Evolutionary conservation across 2,797 vertebrate species (phyloP).

Genomic region (Clarias fuscus): DNA sequence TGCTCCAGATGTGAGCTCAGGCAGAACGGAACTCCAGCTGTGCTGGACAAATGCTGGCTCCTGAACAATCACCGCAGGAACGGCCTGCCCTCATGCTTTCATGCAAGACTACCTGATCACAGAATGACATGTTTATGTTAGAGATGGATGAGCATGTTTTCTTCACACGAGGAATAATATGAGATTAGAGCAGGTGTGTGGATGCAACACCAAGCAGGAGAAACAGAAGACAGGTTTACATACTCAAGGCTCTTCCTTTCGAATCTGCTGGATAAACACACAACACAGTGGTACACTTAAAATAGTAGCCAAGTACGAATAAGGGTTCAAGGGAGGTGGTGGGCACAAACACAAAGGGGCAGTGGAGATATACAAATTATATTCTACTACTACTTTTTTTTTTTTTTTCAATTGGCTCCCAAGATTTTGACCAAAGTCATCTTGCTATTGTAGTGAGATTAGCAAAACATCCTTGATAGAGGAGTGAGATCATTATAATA

Average conservation of each 20-base stretch:
- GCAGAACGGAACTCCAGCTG: slow-evolving; percentile 28
- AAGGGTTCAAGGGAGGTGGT: background rate
- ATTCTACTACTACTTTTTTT: too few relatives aligned
- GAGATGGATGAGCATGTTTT: slow-evolving; percentile 24
- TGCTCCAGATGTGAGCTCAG: slow-evolving; percentile 26
- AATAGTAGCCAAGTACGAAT: background rate
- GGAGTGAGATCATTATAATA: background rate
- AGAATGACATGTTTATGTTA: slow-evolving; percentile 25
- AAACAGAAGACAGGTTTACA: background rate
- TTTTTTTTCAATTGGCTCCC: background rate
- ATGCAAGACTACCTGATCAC: slow-evolving; percentile 30
- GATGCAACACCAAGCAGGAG: slow-evolving; percentile 3
- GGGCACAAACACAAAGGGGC: background rate
- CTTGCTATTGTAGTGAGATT: background rate
- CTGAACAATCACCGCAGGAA: slow-evolving; percentile 36
- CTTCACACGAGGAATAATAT: background rate
- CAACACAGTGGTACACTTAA: background rate
- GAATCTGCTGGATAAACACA: background rate
- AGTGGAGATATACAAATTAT: background rate
- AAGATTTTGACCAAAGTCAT: background rate
- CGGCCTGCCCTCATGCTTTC: background rate
- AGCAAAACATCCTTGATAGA: background rate
- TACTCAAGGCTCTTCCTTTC: background rate
- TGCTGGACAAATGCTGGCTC: slow-evolving; percentile 39
- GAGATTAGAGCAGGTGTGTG: slow-evolving; percentile 36